A percentile compares a stretch with the other conserved stretches of the same genome.
phyloP scores from a whole-genome alignment of 1,140 invertebrate genomes.

The Drosophila mojavensis region DNA sequence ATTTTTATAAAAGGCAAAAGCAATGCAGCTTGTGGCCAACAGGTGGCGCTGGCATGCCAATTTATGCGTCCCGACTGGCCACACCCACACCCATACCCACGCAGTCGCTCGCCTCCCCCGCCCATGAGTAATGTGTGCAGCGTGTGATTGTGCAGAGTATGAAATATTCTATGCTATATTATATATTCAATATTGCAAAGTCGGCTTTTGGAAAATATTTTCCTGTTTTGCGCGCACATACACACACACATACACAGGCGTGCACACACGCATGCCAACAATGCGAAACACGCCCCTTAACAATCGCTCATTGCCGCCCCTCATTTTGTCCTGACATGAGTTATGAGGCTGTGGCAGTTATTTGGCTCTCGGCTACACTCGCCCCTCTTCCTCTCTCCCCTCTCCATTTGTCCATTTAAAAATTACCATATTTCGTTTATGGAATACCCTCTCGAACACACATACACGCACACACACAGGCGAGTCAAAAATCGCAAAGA shows the following conservation, averaged over 20 bases:
- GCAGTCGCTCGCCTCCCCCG: slow-evolving; percentile 1
- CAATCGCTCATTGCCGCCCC: slow-evolving; percentile 63
- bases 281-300: slow-evolving; percentile 23
- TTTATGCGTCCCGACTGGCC: slow-evolving; percentile 71
- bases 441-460: slow-evolving; percentile 13
- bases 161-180: slow-evolving; percentile 69
- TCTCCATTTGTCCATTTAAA: slow-evolving; percentile 44
- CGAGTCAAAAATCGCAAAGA: slow-evolving; percentile 35
- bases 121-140: slow-evolving; percentile 59
- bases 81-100: slow-evolving; percentile 11
- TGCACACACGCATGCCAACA: not conserved
- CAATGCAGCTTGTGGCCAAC: slow-evolving; percentile 50
- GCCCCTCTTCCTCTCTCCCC: not conserved
- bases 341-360: slow-evolving; percentile 61
- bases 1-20: slow-evolving; percentile 59
- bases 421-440: slow-evolving; percentile 69
- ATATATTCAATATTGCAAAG: slow-evolving; percentile 78
- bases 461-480: slow-evolving; percentile 16
- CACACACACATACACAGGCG: not conserved
- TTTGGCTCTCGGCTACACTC: slow-evolving; percentile 23
- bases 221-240: slow-evolving; percentile 27
- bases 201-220: slow-evolving; percentile 45
- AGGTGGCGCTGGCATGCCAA: slow-evolving; percentile 75
- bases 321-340: slow-evolving; percentile 48
- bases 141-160: slow-evolving; percentile 41